Percentiles rank a stretch among this genome's conserved stretches.
Evolutionary conservation across 2,888 invertebrate species (phyloP).

Genomic region (Muschampia plurimacula): DNA sequence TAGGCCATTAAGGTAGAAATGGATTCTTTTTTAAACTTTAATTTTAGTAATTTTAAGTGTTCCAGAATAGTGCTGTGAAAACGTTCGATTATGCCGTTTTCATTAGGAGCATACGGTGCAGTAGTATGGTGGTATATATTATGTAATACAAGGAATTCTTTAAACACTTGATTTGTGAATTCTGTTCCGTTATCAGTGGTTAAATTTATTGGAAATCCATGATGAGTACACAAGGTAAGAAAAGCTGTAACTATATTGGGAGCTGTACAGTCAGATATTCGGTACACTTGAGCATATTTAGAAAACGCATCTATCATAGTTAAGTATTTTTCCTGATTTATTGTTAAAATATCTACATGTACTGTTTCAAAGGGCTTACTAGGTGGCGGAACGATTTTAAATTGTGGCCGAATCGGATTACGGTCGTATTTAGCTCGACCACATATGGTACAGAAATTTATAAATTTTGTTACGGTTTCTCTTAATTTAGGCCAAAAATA

Average conservation of each 20-base stretch:
- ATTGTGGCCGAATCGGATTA: constrained; percentile 25
- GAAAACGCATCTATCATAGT: constrained; percentile 36
- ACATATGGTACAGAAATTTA: constrained; percentile 25
- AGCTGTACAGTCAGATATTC: too few relatives aligned
- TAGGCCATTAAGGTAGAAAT: constrained; percentile 13
- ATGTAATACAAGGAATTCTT: too few relatives aligned
- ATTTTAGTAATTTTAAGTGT: constrained; percentile 2
- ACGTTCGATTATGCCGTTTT: too few relatives aligned
- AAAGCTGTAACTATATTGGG: too few relatives aligned
- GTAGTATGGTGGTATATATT: too few relatives aligned
- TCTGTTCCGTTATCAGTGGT: too few relatives aligned
- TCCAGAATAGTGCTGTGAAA: too few relatives aligned
- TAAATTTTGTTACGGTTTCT: constrained; percentile 16
- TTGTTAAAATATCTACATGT: constrained; percentile 33
- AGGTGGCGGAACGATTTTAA: not conserved
- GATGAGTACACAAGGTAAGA: too few relatives aligned
- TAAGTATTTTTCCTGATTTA: constrained; percentile 31
- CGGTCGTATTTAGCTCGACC: constrained; percentile 36
- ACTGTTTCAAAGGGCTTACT: constrained; percentile 23
- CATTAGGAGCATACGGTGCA: too few relatives aligned
- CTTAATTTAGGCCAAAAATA: constrained; percentile 27
- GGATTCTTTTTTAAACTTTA: constrained; percentile 20
- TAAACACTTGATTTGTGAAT: too few relatives aligned
- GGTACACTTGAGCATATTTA: constrained; percentile 31
- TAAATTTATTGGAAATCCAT: too few relatives aligned